These are phyloP conservation scores for Adoxophyes honmai DNA, from an alignment of 1,140 invertebrate genomes.

Conservation along the genomic window DNA sequence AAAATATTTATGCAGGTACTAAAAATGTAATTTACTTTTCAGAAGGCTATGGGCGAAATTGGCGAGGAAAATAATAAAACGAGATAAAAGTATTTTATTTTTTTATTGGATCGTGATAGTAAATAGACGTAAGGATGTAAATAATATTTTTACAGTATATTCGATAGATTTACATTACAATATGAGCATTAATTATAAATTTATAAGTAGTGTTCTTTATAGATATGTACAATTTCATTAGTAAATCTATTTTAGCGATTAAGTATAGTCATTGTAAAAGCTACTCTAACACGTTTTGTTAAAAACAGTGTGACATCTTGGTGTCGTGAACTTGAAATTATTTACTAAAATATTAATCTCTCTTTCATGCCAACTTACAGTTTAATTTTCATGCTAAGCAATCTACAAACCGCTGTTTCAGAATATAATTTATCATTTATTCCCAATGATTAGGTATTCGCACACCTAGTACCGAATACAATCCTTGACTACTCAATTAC, in stretches of 20 bases:
- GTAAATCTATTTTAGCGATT: slow-evolving; percentile 15
- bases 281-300: background rate
- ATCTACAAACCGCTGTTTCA: background rate
- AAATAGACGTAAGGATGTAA: slow-evolving; percentile 69
- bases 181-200: slow-evolving; percentile 58
- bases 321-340: background rate
- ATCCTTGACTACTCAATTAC: no score
- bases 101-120: slow-evolving; percentile 71
- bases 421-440: background rate
- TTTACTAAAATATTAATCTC: slow-evolving; percentile 1
- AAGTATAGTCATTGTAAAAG: slow-evolving; percentile 10
- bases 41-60: no score
- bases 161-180: slow-evolving; percentile 53
- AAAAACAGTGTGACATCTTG: background rate
- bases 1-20: no score
- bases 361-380: background rate
- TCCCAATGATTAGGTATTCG: no score
- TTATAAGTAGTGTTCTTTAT: slow-evolving; percentile 36
- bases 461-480: no score
- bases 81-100: slow-evolving; percentile 30
- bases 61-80: slow-evolving; percentile 21
- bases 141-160: slow-evolving; percentile 61
- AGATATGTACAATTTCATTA: slow-evolving; percentile 61
- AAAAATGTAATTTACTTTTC: no score
- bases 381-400: background rate